Evolutionary conservation across 2,113 vertebrate species (phyloP).

Genomic region (Gallinago undulata): DNA sequence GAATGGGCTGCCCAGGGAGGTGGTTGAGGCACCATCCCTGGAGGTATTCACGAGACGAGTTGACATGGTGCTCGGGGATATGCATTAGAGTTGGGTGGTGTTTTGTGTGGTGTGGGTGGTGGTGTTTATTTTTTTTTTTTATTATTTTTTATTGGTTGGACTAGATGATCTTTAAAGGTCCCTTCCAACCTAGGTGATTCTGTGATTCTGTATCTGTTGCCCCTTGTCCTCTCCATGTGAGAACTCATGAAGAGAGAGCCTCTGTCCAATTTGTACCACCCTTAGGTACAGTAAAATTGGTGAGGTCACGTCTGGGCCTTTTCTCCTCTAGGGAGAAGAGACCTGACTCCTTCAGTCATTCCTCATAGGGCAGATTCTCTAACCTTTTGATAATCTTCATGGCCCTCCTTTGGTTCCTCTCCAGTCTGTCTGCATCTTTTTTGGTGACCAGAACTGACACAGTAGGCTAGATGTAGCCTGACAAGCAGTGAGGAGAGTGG

Average conservation of each 20-base stretch:
- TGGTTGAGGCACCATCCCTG: too few species aligned
- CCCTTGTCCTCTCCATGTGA: background rate
- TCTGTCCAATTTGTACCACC: background rate
- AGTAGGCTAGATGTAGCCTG: background rate
- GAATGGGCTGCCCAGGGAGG: too few species aligned
- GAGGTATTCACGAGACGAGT: too few species aligned
- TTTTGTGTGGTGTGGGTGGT: too few species aligned
- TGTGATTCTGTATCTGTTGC: too few species aligned
- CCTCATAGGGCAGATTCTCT: background rate
- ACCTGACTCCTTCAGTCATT: background rate
- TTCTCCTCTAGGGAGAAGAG: background rate
- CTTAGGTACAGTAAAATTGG: background rate
- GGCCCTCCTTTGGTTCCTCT: background rate
- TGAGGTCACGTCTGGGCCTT: background rate
- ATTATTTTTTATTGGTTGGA: too few species aligned
- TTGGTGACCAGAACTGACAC: background rate
- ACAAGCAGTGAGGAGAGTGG: background rate
- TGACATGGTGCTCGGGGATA: too few species aligned
- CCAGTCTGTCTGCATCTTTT: background rate
- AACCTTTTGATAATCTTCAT: background rate
- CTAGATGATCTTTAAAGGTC: too few species aligned
- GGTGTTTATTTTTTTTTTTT: too few species aligned
- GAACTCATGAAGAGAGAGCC: background rate
- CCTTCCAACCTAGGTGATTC: too few species aligned
- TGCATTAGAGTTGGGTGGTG: too few species aligned